Evolutionary conservation across 2,888 invertebrate species (phyloP).

Genomic region (Lepetodrilus schrolli): DNA sequence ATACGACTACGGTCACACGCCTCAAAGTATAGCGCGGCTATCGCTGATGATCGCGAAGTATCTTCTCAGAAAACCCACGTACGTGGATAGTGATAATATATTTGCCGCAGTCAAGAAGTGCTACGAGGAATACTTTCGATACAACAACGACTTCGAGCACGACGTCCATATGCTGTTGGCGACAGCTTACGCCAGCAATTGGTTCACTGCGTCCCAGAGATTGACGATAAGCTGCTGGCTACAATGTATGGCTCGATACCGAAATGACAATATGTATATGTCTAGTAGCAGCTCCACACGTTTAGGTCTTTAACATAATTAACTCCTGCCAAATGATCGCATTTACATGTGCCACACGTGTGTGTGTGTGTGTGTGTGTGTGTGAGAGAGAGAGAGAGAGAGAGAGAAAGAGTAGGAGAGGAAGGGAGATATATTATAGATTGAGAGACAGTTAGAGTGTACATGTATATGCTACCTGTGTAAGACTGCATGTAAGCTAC

Average conservation of each 20-base stretch:
- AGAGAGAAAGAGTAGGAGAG: too few species aligned
- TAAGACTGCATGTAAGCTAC: too few species aligned
- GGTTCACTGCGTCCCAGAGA: constrained; percentile 66
- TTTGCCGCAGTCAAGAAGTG: constrained; percentile 65
- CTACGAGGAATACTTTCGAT: constrained; percentile 63
- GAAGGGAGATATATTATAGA: too few species aligned
- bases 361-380: too few species aligned
- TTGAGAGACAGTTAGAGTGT: too few species aligned
- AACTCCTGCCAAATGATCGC: too few species aligned
- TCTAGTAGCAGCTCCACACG: neutral
- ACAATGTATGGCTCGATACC: constrained; percentile 56
- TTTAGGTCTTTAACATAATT: too few species aligned
- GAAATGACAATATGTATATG: constrained; percentile 41
- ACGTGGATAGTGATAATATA: constrained; percentile 62
- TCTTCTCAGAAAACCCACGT: constrained; percentile 61
- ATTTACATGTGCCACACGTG: too few species aligned
- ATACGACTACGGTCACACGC: constrained; percentile 65
- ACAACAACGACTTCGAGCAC: constrained; percentile 57
- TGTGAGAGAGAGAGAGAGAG: too few species aligned
- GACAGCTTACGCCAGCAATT: constrained; percentile 70
- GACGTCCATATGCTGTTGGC: constrained; percentile 73
- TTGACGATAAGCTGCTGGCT: constrained; percentile 66
- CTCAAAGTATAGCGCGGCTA: constrained; percentile 63
- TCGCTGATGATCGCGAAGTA: constrained; percentile 63
- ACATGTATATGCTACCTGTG: too few species aligned